phyloP scores from a whole-genome alignment of 1,140 invertebrate species.

The Heliconius eleuchia region DNA sequence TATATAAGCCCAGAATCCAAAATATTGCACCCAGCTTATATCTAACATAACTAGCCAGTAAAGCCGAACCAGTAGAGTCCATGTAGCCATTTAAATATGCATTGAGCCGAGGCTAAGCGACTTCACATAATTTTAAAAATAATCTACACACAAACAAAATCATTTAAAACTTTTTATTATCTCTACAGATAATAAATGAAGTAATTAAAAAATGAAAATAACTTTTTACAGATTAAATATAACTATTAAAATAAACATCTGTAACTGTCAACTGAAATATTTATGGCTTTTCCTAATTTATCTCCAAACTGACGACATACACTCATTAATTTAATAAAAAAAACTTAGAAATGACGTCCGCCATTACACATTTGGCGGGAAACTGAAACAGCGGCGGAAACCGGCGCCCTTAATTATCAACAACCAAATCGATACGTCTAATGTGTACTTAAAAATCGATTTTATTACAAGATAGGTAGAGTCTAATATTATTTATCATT shows the following conservation, averaged over 20 bases:
- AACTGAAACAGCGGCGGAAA: constrained; percentile 65
- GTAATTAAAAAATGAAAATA: constrained; percentile 1
- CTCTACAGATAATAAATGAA: not conserved
- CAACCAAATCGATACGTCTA: constrained; percentile 35
- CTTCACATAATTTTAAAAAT: not conserved
- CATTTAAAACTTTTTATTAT: not conserved
- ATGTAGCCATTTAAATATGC: no score
- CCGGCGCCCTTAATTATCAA: constrained; percentile 60
- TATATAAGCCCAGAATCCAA: no score
- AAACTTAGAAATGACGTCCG: constrained; percentile 36
- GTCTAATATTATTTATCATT: constrained; percentile 17
- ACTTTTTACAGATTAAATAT: not conserved
- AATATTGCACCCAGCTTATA: no score
- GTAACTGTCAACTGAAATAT: constrained; percentile 23
- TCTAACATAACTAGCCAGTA: no score
- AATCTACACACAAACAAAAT: not conserved
- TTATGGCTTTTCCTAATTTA: constrained; percentile 16
- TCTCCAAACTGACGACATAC: constrained; percentile 2
- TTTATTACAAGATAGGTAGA: not conserved
- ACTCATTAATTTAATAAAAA: constrained; percentile 22
- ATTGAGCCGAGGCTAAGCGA: no score
- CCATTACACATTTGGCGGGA: constrained; percentile 68
- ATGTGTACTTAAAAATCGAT: not conserved
- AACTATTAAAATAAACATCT: constrained; percentile 19
- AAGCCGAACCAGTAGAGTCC: no score